These are phyloP conservation scores for Lepidonotus clava DNA, from an alignment of 2,888 invertebrate genomes.

Conservation along the genomic window DNA sequence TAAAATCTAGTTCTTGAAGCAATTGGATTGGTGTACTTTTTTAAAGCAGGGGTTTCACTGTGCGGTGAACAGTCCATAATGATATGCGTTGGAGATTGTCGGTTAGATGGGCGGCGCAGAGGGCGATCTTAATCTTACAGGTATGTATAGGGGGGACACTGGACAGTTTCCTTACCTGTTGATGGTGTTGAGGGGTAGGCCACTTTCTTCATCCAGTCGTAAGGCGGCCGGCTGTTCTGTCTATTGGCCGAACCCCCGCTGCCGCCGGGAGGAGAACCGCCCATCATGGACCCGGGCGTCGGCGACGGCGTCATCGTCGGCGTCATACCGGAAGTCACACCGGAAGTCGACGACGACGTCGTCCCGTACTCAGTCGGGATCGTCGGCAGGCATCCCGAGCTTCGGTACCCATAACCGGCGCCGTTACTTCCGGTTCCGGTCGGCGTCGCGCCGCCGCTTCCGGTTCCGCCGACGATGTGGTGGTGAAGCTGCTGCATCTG, in stretches of 20 bases:
- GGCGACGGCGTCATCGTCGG: slow-evolving; percentile 45
- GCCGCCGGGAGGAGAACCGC: background rate
- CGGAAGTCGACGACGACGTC: background rate
- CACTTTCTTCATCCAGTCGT: slow-evolving; percentile 76
- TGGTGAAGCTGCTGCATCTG: background rate
- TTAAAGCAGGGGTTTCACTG: too few species aligned
- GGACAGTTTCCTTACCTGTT: slow-evolving; percentile 73
- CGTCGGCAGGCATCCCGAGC: slow-evolving; percentile 13
- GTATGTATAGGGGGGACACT: too few species aligned
- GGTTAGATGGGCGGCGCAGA: too few species aligned
- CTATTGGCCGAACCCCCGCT: slow-evolving; percentile 21
- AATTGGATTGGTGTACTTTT: too few species aligned
- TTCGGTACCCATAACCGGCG: background rate
- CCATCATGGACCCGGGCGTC: slow-evolving; percentile 1
- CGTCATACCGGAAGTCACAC: slow-evolving; percentile 33
- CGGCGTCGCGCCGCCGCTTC: background rate
- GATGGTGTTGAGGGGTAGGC: slow-evolving; percentile 69
- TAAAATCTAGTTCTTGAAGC: too few species aligned
- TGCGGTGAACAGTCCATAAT: too few species aligned
- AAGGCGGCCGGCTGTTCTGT: slow-evolving; percentile 68
- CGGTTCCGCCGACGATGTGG: background rate
- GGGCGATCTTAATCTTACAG: too few species aligned
- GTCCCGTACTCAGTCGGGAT: slow-evolving; percentile 40
- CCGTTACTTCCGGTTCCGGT: background rate
- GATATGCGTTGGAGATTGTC: too few species aligned